Evolutionary conservation across 2,888 invertebrate species (phyloP).

Genomic region (Chalcosyrphus nemorum): DNA sequence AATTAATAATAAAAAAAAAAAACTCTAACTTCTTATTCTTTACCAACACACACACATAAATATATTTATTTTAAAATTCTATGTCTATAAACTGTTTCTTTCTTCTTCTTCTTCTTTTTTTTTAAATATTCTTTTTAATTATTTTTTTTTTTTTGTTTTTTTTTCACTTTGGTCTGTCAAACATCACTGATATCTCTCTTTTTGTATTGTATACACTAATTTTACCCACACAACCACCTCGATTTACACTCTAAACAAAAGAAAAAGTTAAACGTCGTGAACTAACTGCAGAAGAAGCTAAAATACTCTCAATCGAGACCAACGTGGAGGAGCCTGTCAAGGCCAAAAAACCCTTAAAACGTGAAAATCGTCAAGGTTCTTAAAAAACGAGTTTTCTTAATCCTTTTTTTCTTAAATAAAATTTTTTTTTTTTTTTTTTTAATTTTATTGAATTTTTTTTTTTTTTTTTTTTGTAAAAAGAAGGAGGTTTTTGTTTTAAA

Average conservation of each 20-base stretch:
- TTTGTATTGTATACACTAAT: conserved; percentile 25
- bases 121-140: conserved; percentile 19
- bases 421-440: neutral
- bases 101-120: neutral
- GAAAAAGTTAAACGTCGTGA: conserved; percentile 84
- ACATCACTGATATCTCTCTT: conserved; percentile 47
- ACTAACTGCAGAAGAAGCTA: conserved; percentile 85
- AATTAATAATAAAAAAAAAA: conserved; percentile 3
- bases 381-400: conserved; percentile 4
- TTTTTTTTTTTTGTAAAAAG: neutral
- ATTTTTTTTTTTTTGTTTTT: conserved; percentile 14
- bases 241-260: conserved; percentile 5
- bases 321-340: conserved; percentile 87
- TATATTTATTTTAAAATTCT: neutral
- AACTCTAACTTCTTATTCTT: conserved; percentile 1
- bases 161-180: conserved; percentile 42
- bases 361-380: conserved; percentile 86
- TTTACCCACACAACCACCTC: conserved; percentile 2
- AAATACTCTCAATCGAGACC: conserved; percentile 83
- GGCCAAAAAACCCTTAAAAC: conserved; percentile 83
- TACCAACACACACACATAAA: conserved; percentile 17
- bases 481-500: neutral
- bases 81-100: neutral
- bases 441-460: neutral
- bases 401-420: neutral